Evolutionary conservation across 2,113 vertebrate species (phyloP).

Genomic region (Mungos mungo): DNA sequence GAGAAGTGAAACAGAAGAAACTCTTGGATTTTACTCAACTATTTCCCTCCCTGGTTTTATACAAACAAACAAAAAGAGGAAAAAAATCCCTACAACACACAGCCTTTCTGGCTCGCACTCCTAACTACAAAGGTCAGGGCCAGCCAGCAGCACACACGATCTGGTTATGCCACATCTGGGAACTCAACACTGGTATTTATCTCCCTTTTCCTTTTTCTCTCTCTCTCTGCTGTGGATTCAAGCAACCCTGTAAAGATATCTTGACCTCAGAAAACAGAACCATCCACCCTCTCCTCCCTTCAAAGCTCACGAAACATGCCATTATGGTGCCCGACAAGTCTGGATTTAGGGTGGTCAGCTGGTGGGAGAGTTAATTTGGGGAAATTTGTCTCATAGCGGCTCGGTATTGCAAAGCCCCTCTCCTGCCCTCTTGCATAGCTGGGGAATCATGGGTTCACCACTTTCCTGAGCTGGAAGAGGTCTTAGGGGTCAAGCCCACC

Average conservation of each 20-base stretch:
- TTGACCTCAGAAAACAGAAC: not conserved
- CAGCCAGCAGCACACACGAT: not conserved
- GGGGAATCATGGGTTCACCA: not conserved
- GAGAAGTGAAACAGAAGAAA: constrained; percentile 32
- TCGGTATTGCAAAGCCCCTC: not conserved
- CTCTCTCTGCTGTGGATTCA: not conserved
- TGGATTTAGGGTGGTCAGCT: constrained; percentile 27
- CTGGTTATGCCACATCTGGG: not conserved
- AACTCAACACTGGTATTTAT: not conserved
- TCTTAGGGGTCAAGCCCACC: not conserved
- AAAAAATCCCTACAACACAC: not conserved
- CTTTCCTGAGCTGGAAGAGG: not conserved
- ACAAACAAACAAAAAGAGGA: constrained; percentile 39
- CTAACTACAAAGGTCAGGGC: not conserved
- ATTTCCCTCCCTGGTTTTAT: constrained; percentile 29
- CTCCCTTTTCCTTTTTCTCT: not conserved
- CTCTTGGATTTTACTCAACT: constrained; percentile 14
- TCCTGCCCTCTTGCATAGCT: not conserved
- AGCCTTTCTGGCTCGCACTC: not conserved
- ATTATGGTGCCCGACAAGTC: not conserved
- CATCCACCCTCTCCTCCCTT: not conserved
- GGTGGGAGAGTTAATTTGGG: constrained; percentile 18
- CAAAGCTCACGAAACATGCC: not conserved
- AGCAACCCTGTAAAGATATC: not conserved
- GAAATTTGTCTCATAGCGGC: not conserved